Percentiles rank a stretch among this genome's conserved stretches.
Evolutionary conservation across 2,797 vertebrate genomes (phyloP).

Genomic region (Rhinogobio ventralis): DNA sequence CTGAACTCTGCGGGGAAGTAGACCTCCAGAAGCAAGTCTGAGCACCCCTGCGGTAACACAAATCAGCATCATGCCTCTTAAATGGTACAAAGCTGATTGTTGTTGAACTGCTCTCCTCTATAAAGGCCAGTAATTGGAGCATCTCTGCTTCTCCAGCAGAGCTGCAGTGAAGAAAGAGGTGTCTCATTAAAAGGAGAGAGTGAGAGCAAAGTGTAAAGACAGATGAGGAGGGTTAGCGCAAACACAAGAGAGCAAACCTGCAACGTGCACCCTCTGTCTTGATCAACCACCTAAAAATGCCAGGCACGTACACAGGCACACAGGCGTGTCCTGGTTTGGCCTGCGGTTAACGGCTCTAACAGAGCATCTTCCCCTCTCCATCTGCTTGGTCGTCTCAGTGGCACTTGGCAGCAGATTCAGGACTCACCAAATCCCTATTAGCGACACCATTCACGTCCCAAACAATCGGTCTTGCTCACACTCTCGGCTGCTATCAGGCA

Average conservation of each 20-base stretch:
- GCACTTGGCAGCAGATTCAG: conserved; percentile 51
- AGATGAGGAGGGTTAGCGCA: conserved; percentile 13
- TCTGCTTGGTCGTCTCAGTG: conserved; percentile 46
- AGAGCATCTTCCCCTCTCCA: conserved; percentile 47
- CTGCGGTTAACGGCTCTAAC: conserved; percentile 47
- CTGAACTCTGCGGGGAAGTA: conserved; percentile 19
- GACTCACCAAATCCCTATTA: conserved; percentile 33
- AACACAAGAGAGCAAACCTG: conserved; percentile 6
- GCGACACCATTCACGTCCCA: conserved; percentile 19
- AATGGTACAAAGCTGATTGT: conserved; percentile 29
- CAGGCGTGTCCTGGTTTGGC: conserved; percentile 14
- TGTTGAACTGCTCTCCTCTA: conserved; percentile 27
- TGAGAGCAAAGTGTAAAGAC: conserved; percentile 21
- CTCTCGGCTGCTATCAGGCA: conserved; percentile 2
- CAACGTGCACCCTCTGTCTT: conserved; percentile 8
- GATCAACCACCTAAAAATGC: conserved; percentile 39
- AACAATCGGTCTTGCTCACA: conserved; percentile 15
- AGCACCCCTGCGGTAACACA: conserved; percentile 22
- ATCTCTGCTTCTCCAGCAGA: not conserved
- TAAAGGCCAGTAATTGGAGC: conserved; percentile 30
- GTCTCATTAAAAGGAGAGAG: conserved; percentile 34
- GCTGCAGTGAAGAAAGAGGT: conserved; percentile 8
- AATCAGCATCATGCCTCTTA: conserved; percentile 37
- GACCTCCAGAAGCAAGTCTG: conserved; percentile 12
- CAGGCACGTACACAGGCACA: conserved; percentile 22